Evolutionary conservation across 2,113 vertebrate genomes (phyloP).

Genomic region (Dolichallabes microphthalmus): DNA sequence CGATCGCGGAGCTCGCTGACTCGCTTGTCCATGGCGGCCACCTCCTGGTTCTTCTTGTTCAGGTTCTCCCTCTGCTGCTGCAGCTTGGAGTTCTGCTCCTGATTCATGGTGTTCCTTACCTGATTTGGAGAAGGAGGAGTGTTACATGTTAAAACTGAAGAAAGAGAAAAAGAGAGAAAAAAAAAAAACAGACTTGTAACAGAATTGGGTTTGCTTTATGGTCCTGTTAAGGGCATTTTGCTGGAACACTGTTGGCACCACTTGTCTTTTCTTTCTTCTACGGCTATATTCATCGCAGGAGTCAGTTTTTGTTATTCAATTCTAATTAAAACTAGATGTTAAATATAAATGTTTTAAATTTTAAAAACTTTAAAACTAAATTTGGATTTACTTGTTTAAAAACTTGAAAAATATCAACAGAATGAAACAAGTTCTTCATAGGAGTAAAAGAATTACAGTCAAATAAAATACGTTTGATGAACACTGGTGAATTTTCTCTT

Average conservation of each 20-base stretch:
- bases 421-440: too few species aligned
- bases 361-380: too few species aligned
- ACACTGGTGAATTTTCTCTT: too few species aligned
- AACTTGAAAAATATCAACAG: too few species aligned
- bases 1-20: slow-evolving; percentile 92
- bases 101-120: slow-evolving; percentile 95
- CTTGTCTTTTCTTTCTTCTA: not conserved
- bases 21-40: slow-evolving; percentile 92
- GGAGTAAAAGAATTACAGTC: too few species aligned
- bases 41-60: slow-evolving; percentile 93
- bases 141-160: not conserved
- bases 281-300: too few species aligned
- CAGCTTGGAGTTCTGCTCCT: slow-evolving; percentile 92
- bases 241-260: not conserved
- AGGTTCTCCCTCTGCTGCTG: slow-evolving; percentile 94
- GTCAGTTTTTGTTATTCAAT: too few species aligned
- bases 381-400: too few species aligned
- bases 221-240: not conserved
- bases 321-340: too few species aligned
- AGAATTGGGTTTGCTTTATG: not conserved
- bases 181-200: not conserved
- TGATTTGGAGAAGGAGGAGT: slow-evolving; percentile 50
- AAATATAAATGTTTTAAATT: too few species aligned
- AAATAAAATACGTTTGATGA: too few species aligned
- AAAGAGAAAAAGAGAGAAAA: not conserved